A percentile compares a stretch with the other conserved stretches of the same genome.
phyloP scores from a whole-genome alignment of 2,888 invertebrate genomes.

The Phyllotreta striolata region DNA sequence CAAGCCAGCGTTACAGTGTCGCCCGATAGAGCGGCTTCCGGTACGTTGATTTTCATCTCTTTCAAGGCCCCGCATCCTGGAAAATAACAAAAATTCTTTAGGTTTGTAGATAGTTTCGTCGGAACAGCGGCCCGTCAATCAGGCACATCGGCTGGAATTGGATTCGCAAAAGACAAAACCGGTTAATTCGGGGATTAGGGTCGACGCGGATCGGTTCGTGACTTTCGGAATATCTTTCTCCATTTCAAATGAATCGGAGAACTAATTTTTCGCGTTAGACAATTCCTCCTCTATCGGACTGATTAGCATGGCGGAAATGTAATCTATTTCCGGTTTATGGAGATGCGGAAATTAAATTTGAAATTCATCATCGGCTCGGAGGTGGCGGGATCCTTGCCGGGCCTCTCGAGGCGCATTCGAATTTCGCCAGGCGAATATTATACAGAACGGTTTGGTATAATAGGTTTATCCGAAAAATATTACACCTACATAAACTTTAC shows the following conservation, averaged over 20 bases:
- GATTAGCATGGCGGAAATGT: slow-evolving; percentile 25
- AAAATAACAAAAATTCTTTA: slow-evolving; percentile 40
- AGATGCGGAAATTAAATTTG: slow-evolving; percentile 27
- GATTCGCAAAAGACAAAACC: too few species aligned
- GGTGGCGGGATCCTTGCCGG: slow-evolving; percentile 6
- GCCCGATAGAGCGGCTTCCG: slow-evolving; percentile 62
- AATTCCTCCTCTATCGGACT: slow-evolving; percentile 2
- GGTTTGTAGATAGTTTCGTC: too few species aligned
- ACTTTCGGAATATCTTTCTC: too few species aligned
- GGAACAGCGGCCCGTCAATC: not conserved
- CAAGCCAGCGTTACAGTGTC: slow-evolving; percentile 63
- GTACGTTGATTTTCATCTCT: slow-evolving; percentile 58
- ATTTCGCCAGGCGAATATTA: not conserved
- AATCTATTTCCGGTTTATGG: slow-evolving; percentile 27
- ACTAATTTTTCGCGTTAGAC: slow-evolving; percentile 17
- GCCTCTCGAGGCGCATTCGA: slow-evolving; percentile 5
- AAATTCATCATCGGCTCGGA: not conserved
- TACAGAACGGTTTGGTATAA: not conserved
- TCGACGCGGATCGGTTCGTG: too few species aligned
- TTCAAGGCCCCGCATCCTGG: slow-evolving; percentile 53
- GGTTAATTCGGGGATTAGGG: too few species aligned
- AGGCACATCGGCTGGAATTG: too few species aligned
- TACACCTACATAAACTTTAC: too few species aligned
- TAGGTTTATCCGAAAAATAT: not conserved
- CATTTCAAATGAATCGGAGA: not conserved